Conservation (phyloP, 1,140 invertebrate species). For the Orchesella cincta region DNA sequence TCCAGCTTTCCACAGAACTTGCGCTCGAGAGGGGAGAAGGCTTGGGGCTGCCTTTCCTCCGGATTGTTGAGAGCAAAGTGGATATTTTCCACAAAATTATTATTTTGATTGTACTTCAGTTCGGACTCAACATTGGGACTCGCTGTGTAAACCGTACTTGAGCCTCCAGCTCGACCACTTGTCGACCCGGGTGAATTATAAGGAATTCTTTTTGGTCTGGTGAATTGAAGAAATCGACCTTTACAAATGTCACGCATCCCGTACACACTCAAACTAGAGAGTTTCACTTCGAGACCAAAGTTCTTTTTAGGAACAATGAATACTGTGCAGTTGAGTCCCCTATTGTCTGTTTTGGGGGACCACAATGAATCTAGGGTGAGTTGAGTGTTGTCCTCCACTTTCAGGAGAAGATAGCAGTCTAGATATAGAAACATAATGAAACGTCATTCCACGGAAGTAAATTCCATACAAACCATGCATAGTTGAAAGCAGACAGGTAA, state of each 20-base stretch:
- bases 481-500: too few relatives aligned
- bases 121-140: not conserved
- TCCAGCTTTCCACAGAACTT: slow-evolving; percentile 50
- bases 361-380: slow-evolving; percentile 41
- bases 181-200: not conserved
- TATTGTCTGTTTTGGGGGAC: slow-evolving; percentile 39
- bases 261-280: slow-evolving; percentile 48
- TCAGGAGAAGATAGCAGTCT: slow-evolving; percentile 40
- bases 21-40: not conserved
- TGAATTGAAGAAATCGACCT: slow-evolving; percentile 44
- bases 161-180: not conserved
- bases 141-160: not conserved
- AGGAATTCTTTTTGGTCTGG: not conserved
- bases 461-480: not conserved
- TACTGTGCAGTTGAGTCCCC: slow-evolving; percentile 48
- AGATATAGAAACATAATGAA: not conserved
- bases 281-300: slow-evolving; percentile 43
- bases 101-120: slow-evolving; percentile 8
- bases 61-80: not conserved
- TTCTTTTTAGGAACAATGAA: slow-evolving; percentile 36
- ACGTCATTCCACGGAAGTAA: not conserved
- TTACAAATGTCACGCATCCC: slow-evolving; percentile 49
- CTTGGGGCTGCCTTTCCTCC: not conserved
- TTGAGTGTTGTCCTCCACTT: slow-evolving; percentile 38
- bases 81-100: slow-evolving; percentile 17